A percentile compares a stretch with the other conserved stretches of the same genome.
Evolutionary conservation across 1,140 invertebrate species (phyloP).

Genomic region (Macrobrachium rosenbergii): DNA sequence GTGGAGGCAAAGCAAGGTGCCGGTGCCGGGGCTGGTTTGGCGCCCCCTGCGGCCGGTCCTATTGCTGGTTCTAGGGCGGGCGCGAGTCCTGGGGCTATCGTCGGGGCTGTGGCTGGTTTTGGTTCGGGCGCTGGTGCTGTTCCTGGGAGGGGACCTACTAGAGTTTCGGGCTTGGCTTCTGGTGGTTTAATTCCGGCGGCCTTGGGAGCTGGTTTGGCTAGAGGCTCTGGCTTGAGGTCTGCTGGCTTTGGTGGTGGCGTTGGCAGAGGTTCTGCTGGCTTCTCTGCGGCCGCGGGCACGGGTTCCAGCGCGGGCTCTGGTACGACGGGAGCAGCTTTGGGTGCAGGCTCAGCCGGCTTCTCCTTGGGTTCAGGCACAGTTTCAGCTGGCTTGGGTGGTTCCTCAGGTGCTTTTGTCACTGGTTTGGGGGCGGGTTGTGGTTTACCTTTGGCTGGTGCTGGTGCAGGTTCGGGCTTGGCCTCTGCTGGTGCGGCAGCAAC

Average conservation of each 20-base stretch:
- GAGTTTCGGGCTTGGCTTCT: not conserved
- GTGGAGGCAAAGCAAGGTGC: not conserved
- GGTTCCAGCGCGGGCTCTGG: not conserved
- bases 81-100: not conserved
- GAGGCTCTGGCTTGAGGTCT: not conserved
- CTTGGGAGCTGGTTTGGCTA: not conserved
- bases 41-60: not conserved
- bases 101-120: not conserved
- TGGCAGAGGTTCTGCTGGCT: not conserved
- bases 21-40: not conserved
- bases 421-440: not conserved
- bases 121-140: not conserved
- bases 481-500: not conserved
- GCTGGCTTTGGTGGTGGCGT: not conserved
- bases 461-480: not conserved
- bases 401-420: not conserved
- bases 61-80: not conserved
- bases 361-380: not conserved
- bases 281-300: not conserved
- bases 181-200: not conserved
- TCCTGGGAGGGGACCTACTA: not conserved
- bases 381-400: not conserved
- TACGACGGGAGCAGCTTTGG: not conserved
- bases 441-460: not conserved
- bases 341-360: not conserved